These are phyloP conservation scores for Ferrisia virgata DNA, from an alignment of 2,888 invertebrate species.

Conservation along the genomic window DNA sequence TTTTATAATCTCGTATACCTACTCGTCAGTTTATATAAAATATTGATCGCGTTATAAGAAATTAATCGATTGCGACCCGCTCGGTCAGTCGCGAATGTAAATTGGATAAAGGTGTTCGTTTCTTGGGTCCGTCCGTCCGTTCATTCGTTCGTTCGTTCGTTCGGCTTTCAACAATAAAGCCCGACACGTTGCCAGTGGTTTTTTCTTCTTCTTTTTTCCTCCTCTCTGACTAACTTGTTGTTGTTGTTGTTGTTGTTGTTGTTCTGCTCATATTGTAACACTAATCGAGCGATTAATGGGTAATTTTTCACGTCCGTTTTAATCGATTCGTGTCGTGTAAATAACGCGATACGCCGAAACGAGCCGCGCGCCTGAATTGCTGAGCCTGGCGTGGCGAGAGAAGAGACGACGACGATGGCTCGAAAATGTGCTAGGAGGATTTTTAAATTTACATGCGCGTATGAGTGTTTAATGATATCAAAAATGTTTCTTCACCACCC, in stretches of 20 bases:
- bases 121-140: too few species aligned
- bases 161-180: constrained; percentile 1
- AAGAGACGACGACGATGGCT: too few species aligned
- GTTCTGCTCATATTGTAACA: background rate
- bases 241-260: too few species aligned
- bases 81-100: constrained; percentile 12
- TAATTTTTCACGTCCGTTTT: background rate
- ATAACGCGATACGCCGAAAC: too few species aligned
- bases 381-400: too few species aligned
- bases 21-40: constrained; percentile 39
- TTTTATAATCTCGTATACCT: constrained; percentile 38
- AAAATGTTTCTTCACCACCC: too few species aligned
- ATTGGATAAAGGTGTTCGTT: constrained; percentile 15
- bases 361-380: too few species aligned
- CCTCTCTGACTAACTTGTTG: too few species aligned
- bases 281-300: background rate
- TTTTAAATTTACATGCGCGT: too few species aligned
- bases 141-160: too few species aligned
- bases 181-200: background rate
- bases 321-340: background rate
- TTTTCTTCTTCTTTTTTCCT: background rate
- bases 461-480: too few species aligned
- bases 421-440: too few species aligned
- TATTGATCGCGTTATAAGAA: constrained; percentile 37
- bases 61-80: constrained; percentile 32